phyloP scores from a whole-genome alignment of 2,113 vertebrate genomes.

The Neodontobutis hainanensis region DNA sequence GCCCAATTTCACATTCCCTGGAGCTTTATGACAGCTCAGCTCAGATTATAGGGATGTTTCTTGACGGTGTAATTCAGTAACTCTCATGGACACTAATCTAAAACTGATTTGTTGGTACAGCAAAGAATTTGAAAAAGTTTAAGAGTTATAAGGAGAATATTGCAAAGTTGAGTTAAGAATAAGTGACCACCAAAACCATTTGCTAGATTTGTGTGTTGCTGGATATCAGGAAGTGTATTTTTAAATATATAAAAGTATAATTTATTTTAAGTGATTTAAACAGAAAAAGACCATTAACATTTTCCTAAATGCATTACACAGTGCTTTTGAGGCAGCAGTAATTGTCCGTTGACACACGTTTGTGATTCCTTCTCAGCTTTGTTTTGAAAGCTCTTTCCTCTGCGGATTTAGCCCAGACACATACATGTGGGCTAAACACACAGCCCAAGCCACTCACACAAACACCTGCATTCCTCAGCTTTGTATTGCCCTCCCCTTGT shows the following conservation, averaged over 20 bases:
- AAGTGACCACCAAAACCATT: neutral
- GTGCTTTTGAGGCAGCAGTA: neutral
- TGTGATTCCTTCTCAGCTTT: slow-evolving; percentile 12
- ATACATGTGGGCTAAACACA: slow-evolving; percentile 33
- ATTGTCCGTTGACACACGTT: neutral
- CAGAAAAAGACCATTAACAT: no score
- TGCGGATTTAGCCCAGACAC: slow-evolving; percentile 34
- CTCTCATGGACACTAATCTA: slow-evolving; percentile 22
- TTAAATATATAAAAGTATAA: no score
- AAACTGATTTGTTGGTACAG: slow-evolving; percentile 1
- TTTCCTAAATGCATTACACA: neutral
- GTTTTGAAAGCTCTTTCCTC: slow-evolving; percentile 32
- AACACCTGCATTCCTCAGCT: slow-evolving; percentile 53
- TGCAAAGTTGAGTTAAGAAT: neutral
- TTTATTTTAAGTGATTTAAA: no score
- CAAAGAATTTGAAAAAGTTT: neutral
- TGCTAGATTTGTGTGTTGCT: neutral
- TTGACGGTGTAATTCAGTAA: slow-evolving; percentile 32
- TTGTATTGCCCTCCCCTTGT: slow-evolving; percentile 28
- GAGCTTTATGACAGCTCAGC: slow-evolving; percentile 36
- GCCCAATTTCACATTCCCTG: slow-evolving; percentile 26
- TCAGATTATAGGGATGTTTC: slow-evolving; percentile 38
- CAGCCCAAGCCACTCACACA: slow-evolving; percentile 34
- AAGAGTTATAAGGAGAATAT: neutral
- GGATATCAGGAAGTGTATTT: no score